These are phyloP conservation scores for Sebastes itinus DNA, from an alignment of 2,797 vertebrate species.

Conservation along the genomic window DNA sequence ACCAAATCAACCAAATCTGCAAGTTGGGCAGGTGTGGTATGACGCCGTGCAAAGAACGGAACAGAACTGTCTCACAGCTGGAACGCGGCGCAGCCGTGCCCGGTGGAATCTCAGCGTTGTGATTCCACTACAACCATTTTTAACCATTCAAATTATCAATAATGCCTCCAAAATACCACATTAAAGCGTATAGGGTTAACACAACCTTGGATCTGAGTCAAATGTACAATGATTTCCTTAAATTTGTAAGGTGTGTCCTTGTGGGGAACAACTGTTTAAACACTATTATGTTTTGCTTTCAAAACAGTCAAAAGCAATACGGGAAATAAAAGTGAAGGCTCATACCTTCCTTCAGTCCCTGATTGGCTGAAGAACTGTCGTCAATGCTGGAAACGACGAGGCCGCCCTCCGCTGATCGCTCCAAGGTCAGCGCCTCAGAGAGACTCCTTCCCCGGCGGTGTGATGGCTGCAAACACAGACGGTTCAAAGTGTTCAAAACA, in stretches of 20 bases:
- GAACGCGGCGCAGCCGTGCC: too few species aligned
- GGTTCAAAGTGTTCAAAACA: neutral
- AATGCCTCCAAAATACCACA: too few species aligned
- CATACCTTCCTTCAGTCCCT: constrained; percentile 74
- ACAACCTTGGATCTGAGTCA: neutral
- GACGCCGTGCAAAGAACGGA: too few species aligned
- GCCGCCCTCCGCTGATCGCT: constrained; percentile 61
- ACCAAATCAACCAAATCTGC: too few species aligned
- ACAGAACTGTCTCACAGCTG: too few species aligned
- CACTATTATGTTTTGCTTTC: neutral
- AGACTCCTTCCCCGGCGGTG: constrained; percentile 76
- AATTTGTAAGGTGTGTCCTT: neutral
- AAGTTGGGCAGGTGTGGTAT: too few species aligned
- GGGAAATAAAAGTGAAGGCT: neutral
- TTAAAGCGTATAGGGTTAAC: neutral
- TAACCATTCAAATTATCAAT: too few species aligned
- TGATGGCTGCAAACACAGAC: constrained; percentile 43
- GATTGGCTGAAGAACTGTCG: constrained; percentile 26
- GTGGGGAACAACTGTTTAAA: neutral
- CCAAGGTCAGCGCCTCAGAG: constrained; percentile 77
- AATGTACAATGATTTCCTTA: neutral
- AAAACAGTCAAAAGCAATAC: neutral
- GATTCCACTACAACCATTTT: too few species aligned
- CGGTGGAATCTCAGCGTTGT: too few species aligned
- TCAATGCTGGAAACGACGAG: constrained; percentile 67